Evolutionary conservation across 1,140 invertebrate genomes (phyloP), one percentile per base, ranked within the genome.

Genomic region (Neodiprion virginianus): DNA sequence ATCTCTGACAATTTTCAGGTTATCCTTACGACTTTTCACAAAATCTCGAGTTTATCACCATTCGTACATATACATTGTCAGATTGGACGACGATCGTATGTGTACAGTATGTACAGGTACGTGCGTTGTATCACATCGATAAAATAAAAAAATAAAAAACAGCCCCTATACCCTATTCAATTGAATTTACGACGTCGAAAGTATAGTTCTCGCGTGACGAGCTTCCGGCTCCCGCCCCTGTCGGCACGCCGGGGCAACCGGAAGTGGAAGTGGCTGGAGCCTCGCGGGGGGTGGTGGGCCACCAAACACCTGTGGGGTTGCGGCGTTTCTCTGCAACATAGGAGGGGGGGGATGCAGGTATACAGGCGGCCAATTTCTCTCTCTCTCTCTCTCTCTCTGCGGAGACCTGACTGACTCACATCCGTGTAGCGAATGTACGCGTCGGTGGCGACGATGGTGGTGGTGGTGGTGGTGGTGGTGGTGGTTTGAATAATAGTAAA

Each of bases 401-500:
- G 53, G 28, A 23, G 65, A 72, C 68, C 74, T 72, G 74, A 67
- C 69, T 71, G 75, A 49, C 72, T 66, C 69, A 71, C 72, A 74
- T 74, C 23, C 50, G 7, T 50, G 11, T n/a, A 72, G 9, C 50
- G 3, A n/a, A 71, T 17, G 23, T 17, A 53, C 14, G 40, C 11
- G 23, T 53, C 11, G 1, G 28, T 14, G 65, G 23, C 50, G 71
- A 11, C 17, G n/a, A n/a, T n/a, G 48, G 47, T 48, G 69, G 47
- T 17, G 17, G 17, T 17, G 17, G 17, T 17, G 17, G 17, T 17
- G 17, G 17, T 17, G 17, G 17, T 17, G 17, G 17, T 21, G 28
- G 28, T 40, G 28, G 28, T 40, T 40, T 40, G 5, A 40, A 40
- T 40, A 61, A 61, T 78, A 79, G 83, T 84, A 83, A 85, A 84